Evolutionary conservation across 1,140 invertebrate species (phyloP).

Genomic region (Leptopilina clavipes): DNA sequence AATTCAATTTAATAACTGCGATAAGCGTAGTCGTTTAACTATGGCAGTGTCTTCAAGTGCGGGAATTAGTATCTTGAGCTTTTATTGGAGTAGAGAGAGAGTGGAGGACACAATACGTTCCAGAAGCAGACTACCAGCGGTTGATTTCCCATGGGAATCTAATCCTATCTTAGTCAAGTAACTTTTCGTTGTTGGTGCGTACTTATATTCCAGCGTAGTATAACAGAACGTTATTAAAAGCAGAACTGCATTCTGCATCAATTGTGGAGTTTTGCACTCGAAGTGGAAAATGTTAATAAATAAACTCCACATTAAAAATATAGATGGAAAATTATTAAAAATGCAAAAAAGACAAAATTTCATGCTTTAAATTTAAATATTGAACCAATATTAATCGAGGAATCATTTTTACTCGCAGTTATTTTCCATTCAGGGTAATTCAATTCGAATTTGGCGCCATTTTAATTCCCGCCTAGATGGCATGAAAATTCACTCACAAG

Average conservation of each 20-base stretch:
- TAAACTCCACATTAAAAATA: neutral
- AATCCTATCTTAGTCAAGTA: conserved; percentile 67
- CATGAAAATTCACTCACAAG: no score
- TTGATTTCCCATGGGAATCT: conserved; percentile 71
- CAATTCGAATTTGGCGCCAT: no score
- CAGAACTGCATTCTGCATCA: neutral
- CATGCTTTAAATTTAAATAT: no score
- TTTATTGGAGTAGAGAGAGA: conserved; percentile 60
- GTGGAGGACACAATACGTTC: conserved; percentile 66
- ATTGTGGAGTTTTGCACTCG: neutral
- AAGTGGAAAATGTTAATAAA: neutral
- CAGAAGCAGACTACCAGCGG: conserved; percentile 51
- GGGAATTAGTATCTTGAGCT: conserved; percentile 69
- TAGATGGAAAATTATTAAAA: neutral
- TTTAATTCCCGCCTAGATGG: no score
- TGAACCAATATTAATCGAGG: no score
- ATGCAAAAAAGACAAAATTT: no score
- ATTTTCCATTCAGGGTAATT: no score
- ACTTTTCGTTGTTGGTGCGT: conserved; percentile 63
- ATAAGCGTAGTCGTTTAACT: conserved; percentile 8
- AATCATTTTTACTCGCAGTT: no score
- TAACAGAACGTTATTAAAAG: conserved; percentile 33
- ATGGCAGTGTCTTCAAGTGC: conserved; percentile 37
- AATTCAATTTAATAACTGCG: conserved; percentile 19
- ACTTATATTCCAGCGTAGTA: conserved; percentile 48